Conservation (phyloP, 2,888 invertebrate genomes). For the Tethea ocularis region DNA sequence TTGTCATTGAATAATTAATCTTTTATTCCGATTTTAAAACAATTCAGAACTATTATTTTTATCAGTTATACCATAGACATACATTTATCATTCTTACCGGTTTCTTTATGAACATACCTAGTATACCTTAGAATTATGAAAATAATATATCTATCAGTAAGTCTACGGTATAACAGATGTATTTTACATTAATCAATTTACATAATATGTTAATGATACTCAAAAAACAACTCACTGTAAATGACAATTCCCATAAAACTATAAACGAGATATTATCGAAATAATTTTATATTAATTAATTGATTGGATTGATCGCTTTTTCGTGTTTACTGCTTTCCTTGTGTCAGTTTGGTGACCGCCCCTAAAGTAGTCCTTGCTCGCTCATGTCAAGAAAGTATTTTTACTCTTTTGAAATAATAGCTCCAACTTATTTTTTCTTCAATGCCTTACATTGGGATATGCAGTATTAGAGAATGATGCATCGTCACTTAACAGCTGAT, state of each 20-base stretch:
- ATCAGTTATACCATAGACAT: constrained; percentile 62
- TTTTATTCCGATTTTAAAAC: constrained; percentile 62
- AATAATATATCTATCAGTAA: constrained; percentile 41
- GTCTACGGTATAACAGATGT: constrained; percentile 52
- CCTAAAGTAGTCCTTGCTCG: constrained; percentile 83
- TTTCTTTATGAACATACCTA: constrained; percentile 12
- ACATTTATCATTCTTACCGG: constrained; percentile 35
- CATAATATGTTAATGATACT: constrained; percentile 66
- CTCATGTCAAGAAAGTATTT: constrained; percentile 76
- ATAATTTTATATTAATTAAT: constrained; percentile 68
- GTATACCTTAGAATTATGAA: background rate
- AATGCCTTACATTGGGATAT: constrained; percentile 81
- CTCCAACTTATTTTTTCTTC: constrained; percentile 79
- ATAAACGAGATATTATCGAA: constrained; percentile 70
- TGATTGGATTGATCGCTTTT: constrained; percentile 85
- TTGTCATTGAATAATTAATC: constrained; percentile 75
- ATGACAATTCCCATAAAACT: constrained; percentile 58
- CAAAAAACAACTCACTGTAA: constrained; percentile 82
- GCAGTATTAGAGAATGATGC: constrained; percentile 83
- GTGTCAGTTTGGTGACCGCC: constrained; percentile 84
- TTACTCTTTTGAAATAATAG: constrained; percentile 79
- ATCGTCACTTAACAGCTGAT: constrained; percentile 83
- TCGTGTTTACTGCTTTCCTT: constrained; percentile 86
- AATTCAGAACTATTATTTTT: constrained; percentile 44
- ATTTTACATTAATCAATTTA: constrained; percentile 50